Base-by-base conservation (phyloP, 2,113 vertebrate genomes). In the Bos indicus region DNA sequence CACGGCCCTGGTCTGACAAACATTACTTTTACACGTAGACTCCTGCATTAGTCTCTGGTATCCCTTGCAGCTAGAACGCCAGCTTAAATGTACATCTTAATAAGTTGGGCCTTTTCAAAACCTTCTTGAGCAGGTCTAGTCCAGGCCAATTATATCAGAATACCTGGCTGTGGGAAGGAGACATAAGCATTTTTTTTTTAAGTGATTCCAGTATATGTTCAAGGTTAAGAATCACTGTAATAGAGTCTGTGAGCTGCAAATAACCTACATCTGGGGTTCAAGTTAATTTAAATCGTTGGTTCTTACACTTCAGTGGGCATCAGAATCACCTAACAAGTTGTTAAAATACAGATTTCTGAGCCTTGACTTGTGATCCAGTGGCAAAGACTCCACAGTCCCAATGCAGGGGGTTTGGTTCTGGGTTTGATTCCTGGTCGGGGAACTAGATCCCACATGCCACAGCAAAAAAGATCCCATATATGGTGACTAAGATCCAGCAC, bases 71-170 rank as follows among this genome's bases (percentile, higher is more conserved):
- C 67, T 74, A 90, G 25, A 43, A 19, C 36, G 71, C n/a, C 36
- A 83, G 84, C 19, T 74, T 48, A 62, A 85, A 43, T 26, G 25
- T 82, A 30, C 5, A 11, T 78, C 60, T 88, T 57, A 96, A 51
- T 84, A 64, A 91, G 52, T 33, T 74, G 17, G 40, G 60, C 7
- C 7, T 54, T 80, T 78, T 46, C 60, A 90, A 95, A 90, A 54
- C 59, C 89, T 88, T 52, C 30, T 43, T 64, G 9, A 57, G 13
- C 36, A 48, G 30, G 52, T 56, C 62, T 17, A 43, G 0, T 82
- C 71, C 91, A 59, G 40, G 77, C 57, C 40, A 84, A 56, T 91
- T 52, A 91, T 64, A 67, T 78, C 26, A 83, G 33, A 87, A 64
- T 77, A 56, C 40, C 51, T 88, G 62, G 9, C 40, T 43, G 33